Evolutionary conservation across 1,140 invertebrate species (phyloP).

Genomic region (Agrilus planipennis): DNA sequence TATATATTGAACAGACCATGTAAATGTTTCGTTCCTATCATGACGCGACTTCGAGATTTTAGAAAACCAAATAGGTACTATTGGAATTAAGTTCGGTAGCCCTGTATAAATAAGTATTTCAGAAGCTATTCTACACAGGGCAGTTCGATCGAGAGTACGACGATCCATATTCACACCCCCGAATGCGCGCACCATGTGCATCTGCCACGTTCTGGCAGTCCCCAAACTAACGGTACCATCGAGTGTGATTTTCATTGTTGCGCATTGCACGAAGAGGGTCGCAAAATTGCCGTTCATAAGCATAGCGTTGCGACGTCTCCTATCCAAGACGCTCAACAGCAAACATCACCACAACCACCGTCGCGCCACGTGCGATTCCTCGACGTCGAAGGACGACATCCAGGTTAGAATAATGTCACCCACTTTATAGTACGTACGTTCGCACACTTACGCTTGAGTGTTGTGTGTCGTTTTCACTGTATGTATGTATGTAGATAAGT

Average conservation of each 20-base stretch:
- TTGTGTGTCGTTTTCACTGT: no score
- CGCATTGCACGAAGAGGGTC: constrained; percentile 81
- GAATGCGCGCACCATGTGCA: constrained; percentile 68
- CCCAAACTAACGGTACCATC: constrained; percentile 44
- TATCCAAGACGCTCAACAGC: constrained; percentile 69
- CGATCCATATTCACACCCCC: constrained; percentile 71
- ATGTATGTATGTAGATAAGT: no score
- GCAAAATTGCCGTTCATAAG: constrained; percentile 77
- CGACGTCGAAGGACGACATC: constrained; percentile 44
- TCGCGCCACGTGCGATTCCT: constrained; percentile 57
- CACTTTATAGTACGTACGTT: no score
- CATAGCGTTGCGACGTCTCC: constrained; percentile 83
- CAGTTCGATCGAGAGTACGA: constrained; percentile 60
- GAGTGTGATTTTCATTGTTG: constrained; percentile 94
- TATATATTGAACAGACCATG: no score
- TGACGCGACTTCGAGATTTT: no score
- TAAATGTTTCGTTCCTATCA: no score
- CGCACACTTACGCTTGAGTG: no score
- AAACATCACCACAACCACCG: constrained; percentile 45
- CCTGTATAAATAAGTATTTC: no score
- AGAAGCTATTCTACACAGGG: no score
- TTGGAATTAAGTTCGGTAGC: no score
- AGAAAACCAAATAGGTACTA: no score
- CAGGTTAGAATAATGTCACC: no score
- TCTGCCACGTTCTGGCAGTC: constrained; percentile 46